phyloP scores from a whole-genome alignment of 1,140 invertebrate genomes.

The Pogonomyrmex barbatus region DNA sequence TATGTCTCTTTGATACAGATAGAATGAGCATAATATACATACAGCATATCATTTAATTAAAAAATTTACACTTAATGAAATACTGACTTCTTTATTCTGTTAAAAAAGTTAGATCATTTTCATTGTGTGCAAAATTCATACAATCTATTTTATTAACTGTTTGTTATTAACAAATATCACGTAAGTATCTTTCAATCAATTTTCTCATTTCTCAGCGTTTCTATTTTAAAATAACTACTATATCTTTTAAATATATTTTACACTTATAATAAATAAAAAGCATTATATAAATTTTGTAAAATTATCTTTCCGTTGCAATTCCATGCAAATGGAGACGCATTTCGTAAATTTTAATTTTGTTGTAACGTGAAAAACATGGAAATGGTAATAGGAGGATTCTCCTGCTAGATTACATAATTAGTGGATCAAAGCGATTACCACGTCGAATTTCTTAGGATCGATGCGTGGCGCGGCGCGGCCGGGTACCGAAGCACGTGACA shows the following conservation, averaged over 20 bases:
- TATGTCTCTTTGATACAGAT: neutral
- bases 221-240: neutral
- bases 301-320: neutral
- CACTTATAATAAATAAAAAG: neutral
- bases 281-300: neutral
- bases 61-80: constrained; percentile 25
- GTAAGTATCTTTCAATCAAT: neutral
- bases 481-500: constrained; percentile 20
- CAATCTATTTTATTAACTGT: neutral
- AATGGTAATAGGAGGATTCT: neutral
- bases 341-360: neutral
- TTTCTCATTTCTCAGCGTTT: neutral
- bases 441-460: constrained; percentile 35
- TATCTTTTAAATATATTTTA: neutral
- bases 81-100: neutral
- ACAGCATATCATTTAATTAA: constrained; percentile 21
- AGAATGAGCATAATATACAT: neutral
- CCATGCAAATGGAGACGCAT: neutral
- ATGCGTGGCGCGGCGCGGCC: neutral
- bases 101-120: neutral
- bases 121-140: neutral
- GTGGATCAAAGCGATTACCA: constrained; percentile 43
- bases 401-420: constrained; percentile 39
- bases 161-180: neutral
- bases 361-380: neutral